Evolutionary conservation across 2,888 invertebrate genomes (phyloP).

Genomic region (Dryobota labecula): DNA sequence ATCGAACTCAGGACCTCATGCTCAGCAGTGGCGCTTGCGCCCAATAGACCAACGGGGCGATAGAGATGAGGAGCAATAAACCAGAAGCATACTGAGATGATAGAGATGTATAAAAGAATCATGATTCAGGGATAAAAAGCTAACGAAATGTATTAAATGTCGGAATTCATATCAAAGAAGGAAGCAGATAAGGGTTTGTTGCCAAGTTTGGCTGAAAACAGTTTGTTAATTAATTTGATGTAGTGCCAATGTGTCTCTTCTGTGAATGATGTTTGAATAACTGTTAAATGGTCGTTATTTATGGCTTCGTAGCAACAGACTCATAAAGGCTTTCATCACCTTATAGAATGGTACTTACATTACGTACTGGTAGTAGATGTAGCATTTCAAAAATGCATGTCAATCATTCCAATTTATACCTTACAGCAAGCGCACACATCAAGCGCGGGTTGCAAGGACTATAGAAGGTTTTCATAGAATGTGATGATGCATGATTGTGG

Average conservation of each 20-base stretch:
- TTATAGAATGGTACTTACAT: neutral
- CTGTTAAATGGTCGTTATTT: conserved; percentile 24
- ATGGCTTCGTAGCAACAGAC: conserved; percentile 30
- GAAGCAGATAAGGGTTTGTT: conserved; percentile 42
- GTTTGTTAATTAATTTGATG: conserved; percentile 40
- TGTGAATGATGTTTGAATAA: conserved; percentile 37
- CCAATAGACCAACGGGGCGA: neutral
- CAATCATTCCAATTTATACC: neutral
- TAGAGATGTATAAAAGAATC: neutral
- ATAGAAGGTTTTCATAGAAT: neutral
- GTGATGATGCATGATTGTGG: neutral
- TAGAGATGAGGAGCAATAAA: neutral
- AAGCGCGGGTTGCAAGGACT: neutral
- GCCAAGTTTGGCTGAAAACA: conserved; percentile 48
- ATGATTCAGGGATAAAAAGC: conserved; percentile 1
- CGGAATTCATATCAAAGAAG: conserved; percentile 29
- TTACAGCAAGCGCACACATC: neutral
- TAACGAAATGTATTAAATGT: conserved; percentile 2
- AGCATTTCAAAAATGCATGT: neutral
- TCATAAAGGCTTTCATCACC: neutral
- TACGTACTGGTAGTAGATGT: neutral
- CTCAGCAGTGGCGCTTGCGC: neutral
- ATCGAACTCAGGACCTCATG: neutral
- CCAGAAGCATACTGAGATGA: too few relatives aligned
- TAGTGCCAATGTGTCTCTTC: conserved; percentile 43